Conservation (phyloP, 1,140 invertebrate species). For the Drosophila varians region DNA sequence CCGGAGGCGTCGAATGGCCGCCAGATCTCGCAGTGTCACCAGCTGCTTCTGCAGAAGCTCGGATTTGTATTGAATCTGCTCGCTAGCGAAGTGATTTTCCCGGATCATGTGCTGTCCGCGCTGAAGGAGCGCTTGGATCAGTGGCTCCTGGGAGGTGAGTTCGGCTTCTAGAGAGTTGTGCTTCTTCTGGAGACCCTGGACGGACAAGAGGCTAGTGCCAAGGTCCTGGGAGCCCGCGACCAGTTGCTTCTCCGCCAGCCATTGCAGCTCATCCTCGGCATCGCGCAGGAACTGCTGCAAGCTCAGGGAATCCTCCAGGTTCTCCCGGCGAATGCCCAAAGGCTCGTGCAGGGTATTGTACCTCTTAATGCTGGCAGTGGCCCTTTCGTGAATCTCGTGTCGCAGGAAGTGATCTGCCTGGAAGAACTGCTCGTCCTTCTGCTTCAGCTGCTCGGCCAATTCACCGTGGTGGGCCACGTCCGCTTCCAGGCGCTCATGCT, state of each 20-base stretch:
- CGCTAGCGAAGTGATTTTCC: conserved; percentile 92
- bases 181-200: conserved; percentile 98
- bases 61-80: conserved; percentile 85
- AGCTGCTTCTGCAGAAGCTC: conserved; percentile 87
- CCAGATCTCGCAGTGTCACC: conserved; percentile 87
- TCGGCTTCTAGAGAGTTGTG: conserved; percentile 94
- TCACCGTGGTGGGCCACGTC: conserved; percentile 92
- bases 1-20: conserved; percentile 88
- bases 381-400: conserved; percentile 91
- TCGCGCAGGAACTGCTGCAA: conserved; percentile 94
- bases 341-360: conserved; percentile 95
- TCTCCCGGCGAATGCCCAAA: conserved; percentile 94
- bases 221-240: conserved; percentile 91
- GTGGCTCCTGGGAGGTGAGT: conserved; percentile 91
- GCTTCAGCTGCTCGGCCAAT: conserved; percentile 90
- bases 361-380: conserved; percentile 88
- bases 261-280: conserved; percentile 93
- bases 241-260: conserved; percentile 93
- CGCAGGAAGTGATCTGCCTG: conserved; percentile 92
- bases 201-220: conserved; percentile 91
- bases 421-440: conserved; percentile 89
- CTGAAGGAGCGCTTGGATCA: conserved; percentile 88
- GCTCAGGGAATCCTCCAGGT: conserved; percentile 93
- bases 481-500: conserved; percentile 92
- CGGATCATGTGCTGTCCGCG: conserved; percentile 91